Percentiles rank a stretch among this genome's conserved stretches.
Evolutionary conservation across 37 sponge, comb jelly and placozoan species (phyloP).

Genomic region (Tethya wilhelma): DNA sequence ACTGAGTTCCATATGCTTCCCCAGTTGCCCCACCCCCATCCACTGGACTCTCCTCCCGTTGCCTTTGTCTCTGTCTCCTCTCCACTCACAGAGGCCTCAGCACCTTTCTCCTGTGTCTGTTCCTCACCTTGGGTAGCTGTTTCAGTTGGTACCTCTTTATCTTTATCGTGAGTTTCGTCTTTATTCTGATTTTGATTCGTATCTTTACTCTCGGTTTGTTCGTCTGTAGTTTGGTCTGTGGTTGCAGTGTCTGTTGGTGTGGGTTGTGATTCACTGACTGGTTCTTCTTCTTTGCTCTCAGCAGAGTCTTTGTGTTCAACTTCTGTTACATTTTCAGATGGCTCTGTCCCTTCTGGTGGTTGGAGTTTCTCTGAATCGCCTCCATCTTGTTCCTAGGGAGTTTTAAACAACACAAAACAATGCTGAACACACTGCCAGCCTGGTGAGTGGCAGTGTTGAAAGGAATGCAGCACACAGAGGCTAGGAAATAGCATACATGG

Average conservation of each 20-base stretch:
- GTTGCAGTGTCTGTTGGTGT: background rate
- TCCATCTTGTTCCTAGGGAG: background rate
- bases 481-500: no score
- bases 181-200: background rate
- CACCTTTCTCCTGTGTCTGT: background rate
- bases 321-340: background rate
- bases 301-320: background rate
- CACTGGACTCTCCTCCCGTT: conserved; percentile 32
- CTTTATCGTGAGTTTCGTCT: background rate
- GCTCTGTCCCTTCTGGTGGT: background rate
- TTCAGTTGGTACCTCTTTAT: background rate
- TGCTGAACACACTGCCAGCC: background rate
- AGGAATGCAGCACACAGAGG: no score
- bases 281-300: background rate
- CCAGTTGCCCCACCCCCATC: conserved; percentile 71
- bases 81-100: background rate
- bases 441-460: no score
- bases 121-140: background rate
- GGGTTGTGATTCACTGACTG: background rate
- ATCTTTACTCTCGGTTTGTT: background rate
- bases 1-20: conserved; percentile 66
- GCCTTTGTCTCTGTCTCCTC: background rate
- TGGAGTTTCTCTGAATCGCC: background rate
- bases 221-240: background rate
- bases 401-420: background rate